Evolutionary conservation across 2,888 invertebrate genomes (phyloP), one percentile per base, ranked within the genome.

Genomic region (Allygus modestus): DNA sequence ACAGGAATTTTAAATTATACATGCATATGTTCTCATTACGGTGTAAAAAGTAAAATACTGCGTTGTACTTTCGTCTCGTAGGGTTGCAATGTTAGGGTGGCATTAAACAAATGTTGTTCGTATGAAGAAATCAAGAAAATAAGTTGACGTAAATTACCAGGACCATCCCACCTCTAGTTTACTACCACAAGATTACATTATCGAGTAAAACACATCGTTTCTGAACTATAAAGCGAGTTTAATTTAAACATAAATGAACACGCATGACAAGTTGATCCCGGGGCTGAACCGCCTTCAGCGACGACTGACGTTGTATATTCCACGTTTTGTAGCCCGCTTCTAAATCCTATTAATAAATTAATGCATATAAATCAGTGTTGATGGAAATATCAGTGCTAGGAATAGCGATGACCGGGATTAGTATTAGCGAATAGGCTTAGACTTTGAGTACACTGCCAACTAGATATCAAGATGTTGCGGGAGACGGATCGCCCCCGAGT

Each of bases 351-450:
- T 46, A 77, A 77, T 77, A 77, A 71, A 71, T 77, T 77, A 77
- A 77, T 41, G 43, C 58, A 12, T 54, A 33, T 79, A 79, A 79
- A 79, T 79, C 79, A 37, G 33, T n/a, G n/a, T 33, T 58, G 58
- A 79, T 31, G 58, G 79, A 79, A 79, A 79, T 79, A 77, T 79
- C 79, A 58, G 79, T n/a, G 28, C 79, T 58, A 79, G 79, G 79
- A 79, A 79, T 79, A 79, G 79, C 79, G 51, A 77, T 77, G 77
- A 5, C 46, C 15, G 46, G 77, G 77, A 26, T 77, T 58, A 79
- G 79, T 79, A 79, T 79, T 79, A 79, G 79, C 79, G 58, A 58
- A 79, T 58, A 79, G 79, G 79, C 79, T 79, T 58, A 79, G 79
- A 58, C 79, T 79, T 79, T 79, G 79, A 79, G 58, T 33, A 31